Percentiles rank a stretch among this genome's conserved stretches.
phyloP scores from a whole-genome alignment of 2,797 vertebrate genomes.

The Pipistrellus pipistrellus region DNA sequence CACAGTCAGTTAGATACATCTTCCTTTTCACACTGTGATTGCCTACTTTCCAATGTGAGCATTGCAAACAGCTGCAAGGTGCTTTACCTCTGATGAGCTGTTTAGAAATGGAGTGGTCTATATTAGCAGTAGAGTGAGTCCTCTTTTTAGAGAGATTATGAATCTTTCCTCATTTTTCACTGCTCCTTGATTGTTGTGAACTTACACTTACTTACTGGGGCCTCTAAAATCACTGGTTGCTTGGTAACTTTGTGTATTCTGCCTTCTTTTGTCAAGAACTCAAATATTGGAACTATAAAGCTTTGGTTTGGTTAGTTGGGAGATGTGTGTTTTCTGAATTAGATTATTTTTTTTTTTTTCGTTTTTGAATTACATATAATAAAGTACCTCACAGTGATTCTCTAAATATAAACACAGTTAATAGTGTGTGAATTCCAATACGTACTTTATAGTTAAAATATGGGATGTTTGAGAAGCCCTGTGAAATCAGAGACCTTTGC shows the following conservation, averaged over 20 bases:
- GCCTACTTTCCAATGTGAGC: not conserved
- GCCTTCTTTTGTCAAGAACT: not conserved
- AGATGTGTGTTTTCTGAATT: not conserved
- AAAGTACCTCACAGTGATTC: not conserved
- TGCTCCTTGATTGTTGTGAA: not conserved
- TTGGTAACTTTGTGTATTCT: not conserved
- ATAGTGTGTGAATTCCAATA: not conserved
- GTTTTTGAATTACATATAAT: conserved; percentile 7
- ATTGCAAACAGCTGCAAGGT: not conserved
- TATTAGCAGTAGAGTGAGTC: not conserved
- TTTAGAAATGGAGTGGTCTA: not conserved
- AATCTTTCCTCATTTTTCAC: not conserved
- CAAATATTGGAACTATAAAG: not conserved
- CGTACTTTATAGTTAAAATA: not conserved
- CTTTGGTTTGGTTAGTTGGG: conserved; percentile 37
- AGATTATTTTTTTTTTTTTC: conserved; percentile 54
- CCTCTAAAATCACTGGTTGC: not conserved
- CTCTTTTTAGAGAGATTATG: not conserved
- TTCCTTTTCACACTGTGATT: not conserved
- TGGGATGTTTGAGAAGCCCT: not conserved
- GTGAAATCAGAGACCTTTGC: not conserved
- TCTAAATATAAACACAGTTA: conserved; percentile 17
- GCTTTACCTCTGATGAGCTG: not conserved
- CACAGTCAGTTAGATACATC: not conserved
- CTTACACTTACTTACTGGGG: not conserved